Evolutionary conservation across 1,140 invertebrate species (phyloP).

Genomic region (Camponotus vicinus): DNA sequence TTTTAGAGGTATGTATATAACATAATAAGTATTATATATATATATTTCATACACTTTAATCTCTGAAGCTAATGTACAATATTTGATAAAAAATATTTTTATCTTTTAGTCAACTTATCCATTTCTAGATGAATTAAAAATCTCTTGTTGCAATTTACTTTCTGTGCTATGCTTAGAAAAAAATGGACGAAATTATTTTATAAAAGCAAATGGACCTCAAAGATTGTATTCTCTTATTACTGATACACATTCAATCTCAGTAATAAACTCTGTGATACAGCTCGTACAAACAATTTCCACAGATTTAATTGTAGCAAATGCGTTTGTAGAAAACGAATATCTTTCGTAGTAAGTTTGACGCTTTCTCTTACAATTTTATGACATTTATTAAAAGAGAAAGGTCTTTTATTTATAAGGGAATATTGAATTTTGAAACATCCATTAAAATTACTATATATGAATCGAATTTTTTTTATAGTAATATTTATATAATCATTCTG

Average conservation of each 20-base stretch:
- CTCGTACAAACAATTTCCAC: conserved; percentile 75
- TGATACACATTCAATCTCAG: conserved; percentile 66
- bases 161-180: conserved; percentile 65
- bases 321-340: conserved; percentile 75
- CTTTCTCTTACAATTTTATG: background rate
- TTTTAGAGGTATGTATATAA: conserved; percentile 75
- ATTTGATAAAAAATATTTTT: conserved; percentile 23
- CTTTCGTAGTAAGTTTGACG: conserved; percentile 75
- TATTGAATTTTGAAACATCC: background rate
- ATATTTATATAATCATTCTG: conserved; percentile 8
- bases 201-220: conserved; percentile 56
- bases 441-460: background rate
- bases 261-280: conserved; percentile 72
- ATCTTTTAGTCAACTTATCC: conserved; percentile 59
- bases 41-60: background rate
- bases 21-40: conserved; percentile 22
- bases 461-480: background rate
- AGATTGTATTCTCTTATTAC: conserved; percentile 71
- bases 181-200: conserved; percentile 61
- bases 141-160: conserved; percentile 73
- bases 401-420: background rate
- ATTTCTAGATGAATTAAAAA: conserved; percentile 75
- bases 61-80: background rate
- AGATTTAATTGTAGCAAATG: conserved; percentile 68
- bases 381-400: background rate